These are phyloP conservation scores for Trichogramma evanescens DNA, from an alignment of 2,888 invertebrate genomes.

Conservation along the genomic window DNA sequence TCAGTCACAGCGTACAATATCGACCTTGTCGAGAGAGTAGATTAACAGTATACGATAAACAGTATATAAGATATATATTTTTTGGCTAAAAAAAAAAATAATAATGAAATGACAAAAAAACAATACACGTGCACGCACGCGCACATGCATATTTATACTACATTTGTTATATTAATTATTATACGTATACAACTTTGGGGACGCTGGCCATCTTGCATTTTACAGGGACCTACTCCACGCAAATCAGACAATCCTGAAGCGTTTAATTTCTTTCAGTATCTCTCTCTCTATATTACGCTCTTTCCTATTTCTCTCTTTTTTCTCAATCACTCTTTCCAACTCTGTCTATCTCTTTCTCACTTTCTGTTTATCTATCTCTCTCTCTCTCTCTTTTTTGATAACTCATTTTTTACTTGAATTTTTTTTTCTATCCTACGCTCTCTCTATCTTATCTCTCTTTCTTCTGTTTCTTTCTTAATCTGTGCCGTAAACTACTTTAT, in stretches of 20 bases:
- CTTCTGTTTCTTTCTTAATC: slow-evolving; percentile 22
- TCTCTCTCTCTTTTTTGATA: slow-evolving; percentile 17
- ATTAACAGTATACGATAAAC: too few relatives aligned
- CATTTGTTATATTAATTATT: slow-evolving; percentile 35
- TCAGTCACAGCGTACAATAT: too few relatives aligned
- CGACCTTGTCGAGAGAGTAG: too few relatives aligned
- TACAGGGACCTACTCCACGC: slow-evolving; percentile 47
- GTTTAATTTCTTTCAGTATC: slow-evolving; percentile 31
- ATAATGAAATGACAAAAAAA: background rate
- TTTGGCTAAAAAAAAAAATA: background rate
- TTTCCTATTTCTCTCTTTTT: slow-evolving; percentile 22
- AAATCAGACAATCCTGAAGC: slow-evolving; percentile 47
- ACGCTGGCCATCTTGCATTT: slow-evolving; percentile 49
- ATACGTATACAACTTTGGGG: slow-evolving; percentile 46
- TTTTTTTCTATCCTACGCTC: background rate
- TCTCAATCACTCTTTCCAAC: slow-evolving; percentile 23
- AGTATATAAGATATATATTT: background rate
- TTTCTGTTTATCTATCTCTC: background rate
- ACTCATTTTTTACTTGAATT: slow-evolving; percentile 2
- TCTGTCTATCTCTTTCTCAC: background rate
- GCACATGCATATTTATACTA: slow-evolving; percentile 34
- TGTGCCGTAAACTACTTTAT: slow-evolving; percentile 1
- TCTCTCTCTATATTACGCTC: slow-evolving; percentile 11
- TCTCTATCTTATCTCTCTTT: slow-evolving; percentile 16
- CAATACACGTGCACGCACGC: slow-evolving; percentile 23